Conservation (phyloP, 1,140 invertebrate genomes). For the Microplitis demolitor region DNA sequence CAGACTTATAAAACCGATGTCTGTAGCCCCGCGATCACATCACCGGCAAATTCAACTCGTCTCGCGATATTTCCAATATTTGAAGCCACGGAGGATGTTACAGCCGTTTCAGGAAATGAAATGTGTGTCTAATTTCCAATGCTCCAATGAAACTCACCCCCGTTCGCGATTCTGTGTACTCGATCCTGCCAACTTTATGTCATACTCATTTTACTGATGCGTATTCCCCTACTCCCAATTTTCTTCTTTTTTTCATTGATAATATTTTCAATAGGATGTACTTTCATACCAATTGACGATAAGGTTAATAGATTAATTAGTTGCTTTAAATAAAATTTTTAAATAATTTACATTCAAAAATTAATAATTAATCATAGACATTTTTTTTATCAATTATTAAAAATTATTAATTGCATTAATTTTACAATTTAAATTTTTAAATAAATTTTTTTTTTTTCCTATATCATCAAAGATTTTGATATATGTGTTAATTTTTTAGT, state of each 20-base stretch:
- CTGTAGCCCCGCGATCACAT: constrained; percentile 33
- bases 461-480: no score
- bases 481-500: no score
- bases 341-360: no score
- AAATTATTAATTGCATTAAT: no score
- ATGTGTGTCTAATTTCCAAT: constrained; percentile 61
- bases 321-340: no score
- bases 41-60: constrained; percentile 46
- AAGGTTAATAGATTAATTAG: no score
- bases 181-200: not conserved
- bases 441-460: no score
- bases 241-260: not conserved
- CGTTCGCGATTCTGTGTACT: constrained; percentile 22
- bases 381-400: no score
- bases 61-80: constrained; percentile 58
- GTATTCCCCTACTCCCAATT: not conserved
- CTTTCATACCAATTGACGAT: not conserved
- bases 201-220: not conserved
- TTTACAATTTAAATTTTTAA: no score
- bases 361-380: no score
- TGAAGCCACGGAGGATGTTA: constrained; percentile 54
- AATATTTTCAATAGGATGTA: not conserved
- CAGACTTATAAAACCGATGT: constrained; percentile 44
- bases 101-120: constrained; percentile 60
- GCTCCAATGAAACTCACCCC: constrained; percentile 17